These are phyloP conservation scores for Gryllus longicercus DNA, from an alignment of 2,888 invertebrate genomes.

Conservation along the genomic window DNA sequence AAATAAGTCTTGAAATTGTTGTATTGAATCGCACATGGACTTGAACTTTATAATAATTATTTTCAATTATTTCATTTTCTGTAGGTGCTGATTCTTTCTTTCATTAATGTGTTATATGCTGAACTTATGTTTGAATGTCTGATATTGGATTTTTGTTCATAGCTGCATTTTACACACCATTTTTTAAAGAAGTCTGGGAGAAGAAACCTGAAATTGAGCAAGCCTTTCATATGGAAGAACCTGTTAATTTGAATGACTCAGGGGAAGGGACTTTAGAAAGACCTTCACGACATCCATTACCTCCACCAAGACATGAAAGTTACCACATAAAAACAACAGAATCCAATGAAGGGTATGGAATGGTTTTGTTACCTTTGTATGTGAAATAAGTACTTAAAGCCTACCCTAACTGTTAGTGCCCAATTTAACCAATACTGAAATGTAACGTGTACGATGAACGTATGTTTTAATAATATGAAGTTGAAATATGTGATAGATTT, in stretches of 20 bases:
- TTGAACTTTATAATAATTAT: too few relatives aligned
- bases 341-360: constrained; percentile 42
- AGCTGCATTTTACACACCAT: constrained; percentile 93
- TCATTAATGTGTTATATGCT: background rate
- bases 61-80: background rate
- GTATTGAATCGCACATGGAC: too few relatives aligned
- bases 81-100: constrained; percentile 11
- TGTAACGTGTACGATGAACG: too few relatives aligned
- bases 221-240: constrained; percentile 83
- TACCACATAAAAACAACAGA: constrained; percentile 61
- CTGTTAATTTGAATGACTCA: constrained; percentile 57
- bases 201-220: constrained; percentile 93
- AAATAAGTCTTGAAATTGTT: too few relatives aligned
- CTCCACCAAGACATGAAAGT: constrained; percentile 74
- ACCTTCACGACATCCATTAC: constrained; percentile 55
- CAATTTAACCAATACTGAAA: too few relatives aligned
- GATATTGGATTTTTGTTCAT: constrained; percentile 41
- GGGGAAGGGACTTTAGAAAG: constrained; percentile 68
- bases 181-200: constrained; percentile 95
- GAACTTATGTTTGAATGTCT: constrained; percentile 27
- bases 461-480: too few relatives aligned
- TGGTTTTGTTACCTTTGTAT: background rate
- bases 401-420: too few relatives aligned
- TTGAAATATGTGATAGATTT: too few relatives aligned
- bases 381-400: too few relatives aligned